phyloP scores from a whole-genome alignment of 2,797 vertebrate genomes.

The Allobates femoralis region DNA sequence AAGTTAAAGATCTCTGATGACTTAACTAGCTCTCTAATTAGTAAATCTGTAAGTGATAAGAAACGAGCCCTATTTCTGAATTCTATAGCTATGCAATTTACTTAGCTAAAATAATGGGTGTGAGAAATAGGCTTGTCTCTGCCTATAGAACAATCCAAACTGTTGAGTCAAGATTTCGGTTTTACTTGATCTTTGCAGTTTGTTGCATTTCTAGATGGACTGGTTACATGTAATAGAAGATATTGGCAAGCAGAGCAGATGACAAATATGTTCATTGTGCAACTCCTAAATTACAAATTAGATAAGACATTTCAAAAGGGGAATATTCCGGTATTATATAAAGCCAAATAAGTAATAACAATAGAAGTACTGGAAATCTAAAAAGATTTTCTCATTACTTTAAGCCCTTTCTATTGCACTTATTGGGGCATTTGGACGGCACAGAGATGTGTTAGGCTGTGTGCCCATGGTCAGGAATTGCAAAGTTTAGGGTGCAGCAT shows the following conservation, averaged over 20 bases:
- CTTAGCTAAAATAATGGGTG: background rate
- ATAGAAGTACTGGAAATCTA: background rate
- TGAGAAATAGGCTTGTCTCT: background rate
- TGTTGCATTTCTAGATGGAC: slow-evolving; percentile 5
- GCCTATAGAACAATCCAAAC: background rate
- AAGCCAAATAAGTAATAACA: background rate
- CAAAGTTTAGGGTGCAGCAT: no score
- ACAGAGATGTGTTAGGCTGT: no score
- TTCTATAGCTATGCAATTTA: background rate
- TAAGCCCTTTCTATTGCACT: background rate
- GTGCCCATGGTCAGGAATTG: no score
- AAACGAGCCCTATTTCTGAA: background rate
- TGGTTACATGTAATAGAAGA: background rate
- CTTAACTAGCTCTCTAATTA: background rate
- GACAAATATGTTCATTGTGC: background rate
- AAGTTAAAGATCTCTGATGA: background rate
- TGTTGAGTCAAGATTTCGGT: background rate
- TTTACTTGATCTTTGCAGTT: background rate
- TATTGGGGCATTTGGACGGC: background rate
- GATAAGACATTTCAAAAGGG: background rate
- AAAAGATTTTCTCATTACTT: background rate
- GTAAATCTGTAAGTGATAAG: background rate
- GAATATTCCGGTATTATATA: background rate
- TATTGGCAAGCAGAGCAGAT: background rate
- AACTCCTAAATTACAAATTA: background rate